Evolutionary conservation across 2,888 invertebrate genomes (phyloP), one percentile per base, ranked within the genome.

Genomic region (Caenorhabditis plicata): DNA sequence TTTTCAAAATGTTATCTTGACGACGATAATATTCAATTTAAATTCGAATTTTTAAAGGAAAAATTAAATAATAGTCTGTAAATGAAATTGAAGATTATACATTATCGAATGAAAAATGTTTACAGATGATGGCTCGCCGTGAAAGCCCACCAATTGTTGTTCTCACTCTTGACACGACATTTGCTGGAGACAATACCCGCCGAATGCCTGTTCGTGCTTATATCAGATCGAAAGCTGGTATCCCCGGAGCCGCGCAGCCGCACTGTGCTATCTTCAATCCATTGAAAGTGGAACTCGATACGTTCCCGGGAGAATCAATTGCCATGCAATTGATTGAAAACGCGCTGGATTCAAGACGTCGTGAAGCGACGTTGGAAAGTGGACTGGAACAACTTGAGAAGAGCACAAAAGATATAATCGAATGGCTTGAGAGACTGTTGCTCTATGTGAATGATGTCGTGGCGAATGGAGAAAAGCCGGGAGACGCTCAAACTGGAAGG

Each of bases 201-300:
- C 88, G 90, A 73, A 92, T 96, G 91, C 92, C 90, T 3, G 87
- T 96, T 68, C 90, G 92, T 74, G 94, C 92, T 1, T 96, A 92
- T 80, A 88, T 92, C 62, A 91, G 94, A 82, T 90, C 92, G 11
- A 87, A 90, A 63, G 87, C 95, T 60, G 96, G 96, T 36, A 92
- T 96, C 38, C 96, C 95, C 39, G 89, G 88, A 65, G 92, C 69
- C 90, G 91, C 81, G 88, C 88, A 80, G 93, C 95, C 63, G 90
- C 90, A 81, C 91, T 93, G 93, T 64, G 82, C 82, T 27, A 83
- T 84, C 80, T 98, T 96, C 83, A 93, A 95, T 0, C 92, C 94
- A 23, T 89, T 95, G 31, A 89, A 90, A 70, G 91, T 94, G 8
- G 89, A 91, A 78, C 87, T 93, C 52, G 87, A 87, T 13, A 89